Percentiles rank a stretch among this genome's conserved stretches.
Evolutionary conservation across 2,888 invertebrate genomes (phyloP).

Genomic region (Apotomis capreana): DNA sequence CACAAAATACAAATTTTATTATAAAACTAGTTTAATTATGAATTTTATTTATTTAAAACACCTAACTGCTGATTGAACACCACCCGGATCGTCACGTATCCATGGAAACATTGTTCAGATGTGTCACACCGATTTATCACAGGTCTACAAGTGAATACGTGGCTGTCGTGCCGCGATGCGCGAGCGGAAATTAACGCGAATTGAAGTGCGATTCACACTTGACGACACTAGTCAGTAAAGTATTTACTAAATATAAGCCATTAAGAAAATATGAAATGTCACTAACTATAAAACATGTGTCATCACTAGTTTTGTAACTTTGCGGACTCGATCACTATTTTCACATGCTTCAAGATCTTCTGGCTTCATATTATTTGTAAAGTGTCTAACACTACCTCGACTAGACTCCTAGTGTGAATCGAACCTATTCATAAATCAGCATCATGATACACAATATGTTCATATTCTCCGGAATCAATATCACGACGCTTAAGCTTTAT

Average conservation of each 20-base stretch:
- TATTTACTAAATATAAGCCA: neutral
- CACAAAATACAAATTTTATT: conserved; percentile 47
- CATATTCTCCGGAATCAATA: neutral
- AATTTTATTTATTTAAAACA: conserved; percentile 30
- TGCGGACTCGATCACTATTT: no score
- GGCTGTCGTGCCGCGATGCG: neutral
- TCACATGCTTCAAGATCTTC: no score
- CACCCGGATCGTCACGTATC: conserved; percentile 5
- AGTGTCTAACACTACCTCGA: neutral
- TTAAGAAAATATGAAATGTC: no score
- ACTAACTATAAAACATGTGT: no score
- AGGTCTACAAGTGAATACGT: neutral
- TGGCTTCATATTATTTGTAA: no score
- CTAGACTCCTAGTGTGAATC: neutral
- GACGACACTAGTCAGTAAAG: neutral
- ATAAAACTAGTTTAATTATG: conserved; percentile 32
- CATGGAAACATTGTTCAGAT: neutral
- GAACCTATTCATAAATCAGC: neutral
- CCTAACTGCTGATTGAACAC: conserved; percentile 24
- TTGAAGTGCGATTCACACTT: conserved; percentile 4
- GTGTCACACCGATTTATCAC: neutral
- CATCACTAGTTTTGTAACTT: no score
- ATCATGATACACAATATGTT: neutral
- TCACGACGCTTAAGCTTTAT: neutral
- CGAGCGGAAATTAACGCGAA: neutral